Conservation (phyloP, 2,888 invertebrate genomes). For the Tortrix viridana region DNA sequence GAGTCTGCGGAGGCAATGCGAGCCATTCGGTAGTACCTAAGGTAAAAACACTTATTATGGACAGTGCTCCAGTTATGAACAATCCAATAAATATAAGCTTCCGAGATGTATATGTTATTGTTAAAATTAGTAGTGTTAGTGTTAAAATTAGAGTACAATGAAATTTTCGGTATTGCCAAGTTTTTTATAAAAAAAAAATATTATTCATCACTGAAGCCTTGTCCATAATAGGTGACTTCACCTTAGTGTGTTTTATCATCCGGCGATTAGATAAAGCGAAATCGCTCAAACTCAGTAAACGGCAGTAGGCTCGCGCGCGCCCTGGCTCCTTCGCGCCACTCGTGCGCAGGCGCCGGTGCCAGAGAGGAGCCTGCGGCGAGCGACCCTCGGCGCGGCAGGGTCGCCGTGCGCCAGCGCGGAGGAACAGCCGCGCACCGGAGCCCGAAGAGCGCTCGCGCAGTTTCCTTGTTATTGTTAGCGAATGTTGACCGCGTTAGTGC, state of each 20-base stretch:
- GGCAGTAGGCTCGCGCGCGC: slow-evolving; percentile 63
- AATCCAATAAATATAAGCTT: no score
- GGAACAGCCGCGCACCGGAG: slow-evolving; percentile 27
- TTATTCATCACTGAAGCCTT: no score
- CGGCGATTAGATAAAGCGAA: slow-evolving; percentile 75
- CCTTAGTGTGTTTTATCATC: slow-evolving; percentile 64
- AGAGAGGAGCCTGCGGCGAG: slow-evolving; percentile 28
- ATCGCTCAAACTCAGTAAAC: slow-evolving; percentile 53
- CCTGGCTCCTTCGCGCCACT: slow-evolving; percentile 49
- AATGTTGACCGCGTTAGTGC: slow-evolving; percentile 60
- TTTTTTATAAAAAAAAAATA: no score
- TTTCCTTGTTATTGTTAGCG: slow-evolving; percentile 62
- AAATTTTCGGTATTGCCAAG: no score
- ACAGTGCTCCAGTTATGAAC: no score
- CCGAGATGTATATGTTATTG: no score
- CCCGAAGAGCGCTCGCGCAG: slow-evolving; percentile 36
- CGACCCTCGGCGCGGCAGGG: slow-evolving; percentile 42
- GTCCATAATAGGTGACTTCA: no score
- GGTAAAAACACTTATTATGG: no score
- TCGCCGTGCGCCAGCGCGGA: slow-evolving; percentile 32
- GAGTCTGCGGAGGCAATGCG: slow-evolving; percentile 40
- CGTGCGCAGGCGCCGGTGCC: slow-evolving; percentile 23
- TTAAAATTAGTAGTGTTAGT: no score
- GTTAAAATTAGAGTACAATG: no score
- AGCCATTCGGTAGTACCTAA: slow-evolving; percentile 52